Percentiles rank a stretch among this genome's conserved stretches.
phyloP scores from a whole-genome alignment of 2,113 vertebrate genomes.

The Anhinga rufa region DNA sequence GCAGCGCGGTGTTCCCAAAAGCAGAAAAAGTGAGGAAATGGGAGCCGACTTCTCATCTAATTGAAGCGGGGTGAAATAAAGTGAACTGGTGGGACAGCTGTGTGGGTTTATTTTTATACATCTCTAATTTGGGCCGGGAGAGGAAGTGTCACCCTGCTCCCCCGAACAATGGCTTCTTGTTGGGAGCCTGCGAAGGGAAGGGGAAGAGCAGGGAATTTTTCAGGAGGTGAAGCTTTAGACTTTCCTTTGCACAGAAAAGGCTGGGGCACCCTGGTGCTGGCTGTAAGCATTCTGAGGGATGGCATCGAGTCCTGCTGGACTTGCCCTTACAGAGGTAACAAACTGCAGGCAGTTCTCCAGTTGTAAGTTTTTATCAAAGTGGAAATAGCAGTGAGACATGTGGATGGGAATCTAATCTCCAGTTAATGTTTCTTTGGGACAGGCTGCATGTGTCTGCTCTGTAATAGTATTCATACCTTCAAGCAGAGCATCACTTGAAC shows the following conservation, averaged over 20 bases:
- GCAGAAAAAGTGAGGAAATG: background rate
- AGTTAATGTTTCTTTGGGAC: background rate
- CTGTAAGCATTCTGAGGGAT: background rate
- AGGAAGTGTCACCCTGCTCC: background rate
- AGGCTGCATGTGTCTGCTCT: background rate
- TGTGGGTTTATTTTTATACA: background rate
- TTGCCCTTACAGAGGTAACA: background rate
- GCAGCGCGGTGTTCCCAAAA: background rate
- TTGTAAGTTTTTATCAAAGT: background rate
- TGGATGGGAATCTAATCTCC: background rate
- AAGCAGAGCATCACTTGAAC: background rate
- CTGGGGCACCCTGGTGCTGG: background rate
- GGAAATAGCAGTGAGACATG: background rate
- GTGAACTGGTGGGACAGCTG: background rate
- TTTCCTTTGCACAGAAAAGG: background rate
- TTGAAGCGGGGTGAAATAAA: background rate
- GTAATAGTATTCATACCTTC: background rate
- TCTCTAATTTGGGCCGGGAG: background rate
- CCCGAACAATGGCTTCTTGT: conserved; percentile 29
- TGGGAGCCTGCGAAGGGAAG: background rate
- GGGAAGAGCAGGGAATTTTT: background rate
- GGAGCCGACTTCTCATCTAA: background rate
- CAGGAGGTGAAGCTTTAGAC: background rate
- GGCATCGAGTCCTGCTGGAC: background rate
- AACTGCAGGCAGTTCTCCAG: no score